Conservation (phyloP, 1,140 invertebrate genomes). For the Theocolax elegans region DNA sequence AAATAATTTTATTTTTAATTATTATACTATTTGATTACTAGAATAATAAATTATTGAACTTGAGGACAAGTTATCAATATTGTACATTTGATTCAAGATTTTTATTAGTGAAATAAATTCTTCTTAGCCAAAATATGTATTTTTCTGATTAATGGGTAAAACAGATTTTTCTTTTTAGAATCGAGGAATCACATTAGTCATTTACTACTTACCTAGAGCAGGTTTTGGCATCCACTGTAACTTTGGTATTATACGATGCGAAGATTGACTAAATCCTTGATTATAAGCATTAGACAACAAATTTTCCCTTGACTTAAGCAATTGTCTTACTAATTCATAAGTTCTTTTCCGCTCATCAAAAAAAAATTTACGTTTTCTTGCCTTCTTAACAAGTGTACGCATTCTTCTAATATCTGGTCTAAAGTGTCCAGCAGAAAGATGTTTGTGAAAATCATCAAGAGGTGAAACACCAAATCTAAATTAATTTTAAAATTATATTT, state of each 20-base stretch:
- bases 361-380: slow-evolving; percentile 75
- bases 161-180: too few species aligned
- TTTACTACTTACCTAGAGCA: slow-evolving; percentile 56
- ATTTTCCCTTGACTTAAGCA: slow-evolving; percentile 77
- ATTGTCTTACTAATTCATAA: slow-evolving; percentile 69
- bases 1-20: too few species aligned
- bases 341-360: slow-evolving; percentile 71
- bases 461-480: slow-evolving; percentile 62
- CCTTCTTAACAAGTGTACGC: slow-evolving; percentile 72
- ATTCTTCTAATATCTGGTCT: slow-evolving; percentile 71
- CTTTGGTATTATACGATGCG: slow-evolving; percentile 65
- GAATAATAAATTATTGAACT: too few species aligned
- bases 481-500: too few species aligned
- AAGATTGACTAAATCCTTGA: slow-evolving; percentile 66
- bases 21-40: too few species aligned
- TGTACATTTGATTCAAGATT: too few species aligned
- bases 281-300: slow-evolving; percentile 71
- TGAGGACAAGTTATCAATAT: too few species aligned
- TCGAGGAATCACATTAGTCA: too few species aligned
- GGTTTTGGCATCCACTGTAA: slow-evolving; percentile 63
- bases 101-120: too few species aligned
- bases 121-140: too few species aligned
- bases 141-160: too few species aligned
- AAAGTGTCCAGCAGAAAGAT: slow-evolving; percentile 74
- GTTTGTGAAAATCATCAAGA: slow-evolving; percentile 69